A percentile compares a stretch with the other conserved stretches of the same genome.
Evolutionary conservation across 2,113 vertebrate species (phyloP).

Genomic region (Pterophyllum scalare): DNA sequence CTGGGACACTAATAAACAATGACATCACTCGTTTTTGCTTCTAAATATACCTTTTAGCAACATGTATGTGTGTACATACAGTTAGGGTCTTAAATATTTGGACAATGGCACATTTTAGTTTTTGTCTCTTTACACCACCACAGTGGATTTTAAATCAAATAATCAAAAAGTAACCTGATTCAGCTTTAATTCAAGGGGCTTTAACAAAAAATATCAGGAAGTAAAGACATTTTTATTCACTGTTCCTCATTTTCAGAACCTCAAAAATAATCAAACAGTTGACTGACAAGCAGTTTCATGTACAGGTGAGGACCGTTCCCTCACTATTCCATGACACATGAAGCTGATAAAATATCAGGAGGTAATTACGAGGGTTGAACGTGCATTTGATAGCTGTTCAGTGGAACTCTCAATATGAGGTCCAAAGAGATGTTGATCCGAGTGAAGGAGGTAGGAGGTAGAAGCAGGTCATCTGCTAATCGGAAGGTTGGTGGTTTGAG

Average conservation of each 20-base stretch:
- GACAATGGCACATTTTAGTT: neutral
- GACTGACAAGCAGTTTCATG: neutral
- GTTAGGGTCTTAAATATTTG: no score
- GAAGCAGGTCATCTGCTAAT: no score
- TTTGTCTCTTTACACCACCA: neutral
- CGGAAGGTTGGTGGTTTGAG: no score
- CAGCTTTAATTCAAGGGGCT: neutral
- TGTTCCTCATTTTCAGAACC: neutral
- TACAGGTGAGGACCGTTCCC: neutral
- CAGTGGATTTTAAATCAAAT: neutral
- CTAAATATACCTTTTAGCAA: neutral
- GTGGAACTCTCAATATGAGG: neutral
- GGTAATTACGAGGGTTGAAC: no score
- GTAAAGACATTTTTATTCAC: neutral
- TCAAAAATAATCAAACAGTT: neutral
- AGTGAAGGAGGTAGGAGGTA: no score
- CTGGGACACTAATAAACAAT: conserved; percentile 4
- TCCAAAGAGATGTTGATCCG: neutral
- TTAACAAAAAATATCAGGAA: neutral
- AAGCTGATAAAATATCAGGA: neutral
- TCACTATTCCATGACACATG: neutral
- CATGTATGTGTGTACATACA: neutral
- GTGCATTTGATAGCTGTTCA: neutral
- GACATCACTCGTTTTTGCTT: conserved; percentile 1
- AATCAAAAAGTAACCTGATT: neutral